Evolutionary conservation across 2,888 invertebrate species (phyloP), one percentile per base, ranked within the genome.

Genomic region (Creontiades dilutus): DNA sequence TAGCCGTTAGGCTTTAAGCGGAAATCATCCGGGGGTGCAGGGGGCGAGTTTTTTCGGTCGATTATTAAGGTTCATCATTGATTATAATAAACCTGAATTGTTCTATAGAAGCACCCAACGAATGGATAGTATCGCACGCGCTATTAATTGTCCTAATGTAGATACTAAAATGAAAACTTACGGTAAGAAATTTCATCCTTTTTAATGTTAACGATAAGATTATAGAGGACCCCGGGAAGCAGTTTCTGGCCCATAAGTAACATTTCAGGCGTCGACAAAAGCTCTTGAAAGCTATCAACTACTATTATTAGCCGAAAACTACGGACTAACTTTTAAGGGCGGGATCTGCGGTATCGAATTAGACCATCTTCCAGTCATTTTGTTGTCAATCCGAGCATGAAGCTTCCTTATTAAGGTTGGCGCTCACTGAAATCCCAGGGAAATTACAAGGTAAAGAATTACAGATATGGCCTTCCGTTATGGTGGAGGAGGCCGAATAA

Each of bases 371-470:
- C 68, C 19, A 68, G 68, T 68, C 68, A 68, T 68, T 68, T 68
- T 68, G 68, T 68, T 68, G 23, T 68, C 68, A 68, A 68, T 68
- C 68, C 68, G 68, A 68, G 23, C 68, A 68, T 68, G 68, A 68
- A 68, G 68, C 23, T 68, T 68, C 68, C 68, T 68, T 68, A 68
- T 68, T 68, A 68, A 68, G 68, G 68, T 23, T 68, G 68, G 19
- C 68, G 68, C 23, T 68, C 68, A 68, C 68, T 68, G 68, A 68
- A 68, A 68, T 68, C 23, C 11, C 68, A 23, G 19, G 9, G 19
- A 68, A 68, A 68, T 68, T 68, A 68, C 68, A 68, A 68, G 68
- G 68, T 23, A 68, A 68, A 23, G 68, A 68, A 19, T 68, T 11
- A 68, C 12, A 7, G 23, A 23, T 19, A 27, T 68, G 68, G 68